Evolutionary conservation across 35 echinoderm and acorn worm genomes (phyloP), one percentile per base, ranked within the genome.

Genomic region (Anneissia japonica): DNA sequence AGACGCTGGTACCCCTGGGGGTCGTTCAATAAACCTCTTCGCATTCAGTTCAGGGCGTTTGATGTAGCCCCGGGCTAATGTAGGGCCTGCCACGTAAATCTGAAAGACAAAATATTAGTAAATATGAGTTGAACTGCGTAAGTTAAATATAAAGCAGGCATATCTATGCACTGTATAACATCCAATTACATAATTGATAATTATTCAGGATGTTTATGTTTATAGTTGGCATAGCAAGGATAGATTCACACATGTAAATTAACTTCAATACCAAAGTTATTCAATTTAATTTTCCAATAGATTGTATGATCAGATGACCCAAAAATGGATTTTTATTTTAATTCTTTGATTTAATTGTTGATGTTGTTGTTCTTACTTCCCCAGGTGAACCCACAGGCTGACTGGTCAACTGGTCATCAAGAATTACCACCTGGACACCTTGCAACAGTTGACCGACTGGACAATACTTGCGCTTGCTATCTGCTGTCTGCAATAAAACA

Each of bases 21-120:
- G 88, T 0, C 88, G 73, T 0, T 38, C 1, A 29, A 85, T 90
- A 35, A 90, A 90, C 17, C 88, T 39, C 40, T 90, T 77, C 23
- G 88, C 81, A 84, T 90, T 90, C 82, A 90, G 82, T 46, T 90
- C 81, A 19, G 88, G 88, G 0, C 88, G 55, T n/a, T 90, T 90
- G 37, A 90, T 81, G n/a, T 90, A 90, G 29, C 88, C 88, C 36
- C 88, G 75, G 34, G 88, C 88, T 32, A 90, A 76, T 46, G 81
- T 83, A 34, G 88, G 81, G 0, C 88, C 88, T 76, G 73, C 77
- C 5, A 90, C 81, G 43, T 64, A 90, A 33, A 90, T 90, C 88
- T 90, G 86, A n/a, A 46, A 16, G 23, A 30, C 29, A 16, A 17
- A 32, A 86, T 31, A 75, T 35, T 13, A 74, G 30, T 74, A 34